phyloP scores from a whole-genome alignment of 2,888 invertebrate genomes.

The Agrilus biguttatus region DNA sequence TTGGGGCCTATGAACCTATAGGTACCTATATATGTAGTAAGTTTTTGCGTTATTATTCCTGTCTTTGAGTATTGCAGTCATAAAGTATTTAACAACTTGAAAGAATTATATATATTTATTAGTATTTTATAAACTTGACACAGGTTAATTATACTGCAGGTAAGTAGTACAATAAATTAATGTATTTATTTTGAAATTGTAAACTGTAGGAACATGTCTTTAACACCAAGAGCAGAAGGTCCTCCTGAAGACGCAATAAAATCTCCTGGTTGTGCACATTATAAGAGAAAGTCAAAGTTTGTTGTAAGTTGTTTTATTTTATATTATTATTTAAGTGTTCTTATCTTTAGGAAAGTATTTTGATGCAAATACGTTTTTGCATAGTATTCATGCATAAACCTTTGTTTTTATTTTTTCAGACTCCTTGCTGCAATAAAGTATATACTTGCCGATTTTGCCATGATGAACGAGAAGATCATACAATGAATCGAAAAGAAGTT shows the following conservation, averaged over 20 bases:
- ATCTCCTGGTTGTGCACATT: slow-evolving; percentile 64
- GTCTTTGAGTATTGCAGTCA: no score
- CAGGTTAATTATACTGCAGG: no score
- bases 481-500: slow-evolving; percentile 70
- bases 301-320: slow-evolving; percentile 46
- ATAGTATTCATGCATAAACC: no score
- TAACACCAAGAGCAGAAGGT: slow-evolving; percentile 25
- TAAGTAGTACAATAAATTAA: no score
- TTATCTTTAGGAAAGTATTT: no score
- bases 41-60: no score
- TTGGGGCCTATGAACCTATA: no score
- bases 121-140: no score
- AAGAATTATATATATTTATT: no score
- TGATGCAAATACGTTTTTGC: no score
- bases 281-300: slow-evolving; percentile 72
- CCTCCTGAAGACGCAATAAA: slow-evolving; percentile 32
- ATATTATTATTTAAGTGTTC: background rate
- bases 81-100: no score
- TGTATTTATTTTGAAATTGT: slow-evolving; percentile 2
- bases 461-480: slow-evolving; percentile 73
- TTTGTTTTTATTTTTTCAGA: slow-evolving; percentile 38
- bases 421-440: slow-evolving; percentile 78
- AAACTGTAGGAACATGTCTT: slow-evolving; percentile 12
- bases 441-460: slow-evolving; percentile 85
- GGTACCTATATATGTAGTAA: no score